These are phyloP conservation scores for Papilio glaucus DNA, from an alignment of 1,140 invertebrate genomes.

Conservation along the genomic window DNA sequence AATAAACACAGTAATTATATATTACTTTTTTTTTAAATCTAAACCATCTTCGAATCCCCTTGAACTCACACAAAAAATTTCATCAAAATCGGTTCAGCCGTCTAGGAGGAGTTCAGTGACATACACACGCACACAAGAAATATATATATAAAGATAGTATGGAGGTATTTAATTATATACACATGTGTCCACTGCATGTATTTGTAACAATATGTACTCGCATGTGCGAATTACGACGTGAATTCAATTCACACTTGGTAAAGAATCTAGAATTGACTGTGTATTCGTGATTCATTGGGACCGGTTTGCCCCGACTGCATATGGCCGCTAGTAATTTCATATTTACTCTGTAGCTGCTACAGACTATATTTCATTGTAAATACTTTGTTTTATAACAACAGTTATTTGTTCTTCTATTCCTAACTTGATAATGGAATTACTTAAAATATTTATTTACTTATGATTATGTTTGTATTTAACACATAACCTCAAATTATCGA, in stretches of 20 bases:
- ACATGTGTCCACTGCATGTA: not conserved
- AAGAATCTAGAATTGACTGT: not conserved
- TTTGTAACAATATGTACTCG: not conserved
- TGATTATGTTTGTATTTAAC: not conserved
- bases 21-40: too few species aligned
- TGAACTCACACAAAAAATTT: too few species aligned
- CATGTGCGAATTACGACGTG: not conserved
- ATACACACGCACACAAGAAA: too few species aligned
- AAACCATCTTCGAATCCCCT: too few species aligned
- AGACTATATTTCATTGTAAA: not conserved
- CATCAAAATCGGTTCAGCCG: too few species aligned
- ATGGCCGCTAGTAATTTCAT: not conserved
- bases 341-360: not conserved
- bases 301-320: not conserved
- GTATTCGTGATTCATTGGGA: constrained; percentile 10
- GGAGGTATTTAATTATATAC: not conserved
- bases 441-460: not conserved
- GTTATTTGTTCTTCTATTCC: too few species aligned
- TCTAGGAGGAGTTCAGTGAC: too few species aligned
- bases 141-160: too few species aligned
- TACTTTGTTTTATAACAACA: not conserved
- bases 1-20: too few species aligned
- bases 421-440: not conserved
- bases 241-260: not conserved
- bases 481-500: not conserved